Percentiles rank a stretch among this genome's conserved stretches.
These are phyloP conservation scores for Onychostoma macrolepis DNA, from an alignment of 2,113 vertebrate species.

Conservation along the genomic window DNA sequence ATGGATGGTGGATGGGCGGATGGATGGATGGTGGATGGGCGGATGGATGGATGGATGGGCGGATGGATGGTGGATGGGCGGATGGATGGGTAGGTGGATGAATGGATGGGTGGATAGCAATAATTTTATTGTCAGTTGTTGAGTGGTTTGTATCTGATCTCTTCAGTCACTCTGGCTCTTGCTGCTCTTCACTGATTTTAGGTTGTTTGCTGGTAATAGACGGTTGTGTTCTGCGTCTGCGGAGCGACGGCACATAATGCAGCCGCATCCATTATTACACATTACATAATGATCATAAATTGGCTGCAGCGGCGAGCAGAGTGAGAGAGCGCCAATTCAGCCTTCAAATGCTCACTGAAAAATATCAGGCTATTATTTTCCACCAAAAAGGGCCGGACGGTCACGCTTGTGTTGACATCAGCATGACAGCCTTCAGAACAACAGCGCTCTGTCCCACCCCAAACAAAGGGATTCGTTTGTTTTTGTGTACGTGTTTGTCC, in stretches of 20 bases:
- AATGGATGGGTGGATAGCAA: not conserved
- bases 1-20: not conserved
- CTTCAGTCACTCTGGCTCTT: not conserved
- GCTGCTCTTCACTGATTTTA: not conserved
- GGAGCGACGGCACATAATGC: not conserved
- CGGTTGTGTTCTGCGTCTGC: not conserved
- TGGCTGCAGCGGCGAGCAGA: too few species aligned
- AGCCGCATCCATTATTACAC: not conserved
- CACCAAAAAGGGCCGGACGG: not conserved
- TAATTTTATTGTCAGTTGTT: not conserved
- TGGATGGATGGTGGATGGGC: not conserved
- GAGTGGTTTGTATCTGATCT: not conserved
- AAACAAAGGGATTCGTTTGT: constrained; percentile 71
- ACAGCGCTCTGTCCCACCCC: constrained; percentile 63
- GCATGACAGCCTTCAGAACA: constrained; percentile 63
- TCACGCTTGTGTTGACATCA: constrained; percentile 67
- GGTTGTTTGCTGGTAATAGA: not conserved
- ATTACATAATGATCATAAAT: not conserved
- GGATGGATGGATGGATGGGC: not conserved
- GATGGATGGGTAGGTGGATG: not conserved
- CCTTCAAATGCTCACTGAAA: not conserved
- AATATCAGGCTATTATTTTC: not conserved
- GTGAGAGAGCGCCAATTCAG: not conserved
- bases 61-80: not conserved
- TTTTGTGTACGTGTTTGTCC: constrained; percentile 53